Evolutionary conservation across 2,888 invertebrate species (phyloP), one percentile per base, ranked within the genome.

Genomic region (Drosophila recens): DNA sequence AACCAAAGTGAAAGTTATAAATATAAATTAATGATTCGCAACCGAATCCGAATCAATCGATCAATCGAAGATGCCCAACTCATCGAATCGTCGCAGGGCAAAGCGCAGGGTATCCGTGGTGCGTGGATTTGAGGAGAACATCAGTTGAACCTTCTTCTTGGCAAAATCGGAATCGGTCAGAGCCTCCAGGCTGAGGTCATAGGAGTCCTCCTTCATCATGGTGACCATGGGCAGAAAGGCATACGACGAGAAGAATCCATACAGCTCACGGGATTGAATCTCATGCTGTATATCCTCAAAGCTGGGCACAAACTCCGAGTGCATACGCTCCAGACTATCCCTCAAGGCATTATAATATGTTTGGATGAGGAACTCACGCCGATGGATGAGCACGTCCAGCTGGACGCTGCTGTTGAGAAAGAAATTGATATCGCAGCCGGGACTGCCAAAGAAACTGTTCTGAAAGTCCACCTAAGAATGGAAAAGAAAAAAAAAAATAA

Each of bases 401-500:
- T 91, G 90, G 13, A 91, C 89, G 73, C 92, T 92, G 66, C 92
- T 93, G 64, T 91, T 91, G 20, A 93, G 84, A 69, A 93, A 93
- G 85, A 93, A 93, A 58, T 93, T 93, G 2, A 93, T 88, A 64
- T 93, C 93, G 67, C 92, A 90, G 2, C 92, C 93, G 6, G 92
- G 92, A 73, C 92, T 93, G 49, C 92, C 91, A 45, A 88, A 92
- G 80, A 91, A 92, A 54, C 91, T 91, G 61, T 90, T 91, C 72
- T 92, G 92, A 58, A 92, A 92, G 73, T 92, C 92, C 48, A 92
- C 87, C 92, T 91, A n/a, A 6, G 30, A 4, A n/a, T 2, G 2
- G 9, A 5, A 3, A 27, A 6, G 15, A 15, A 8, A 34, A n/a
- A 15, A 38, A 1, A 38, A n/a, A n/a, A n/a, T 4, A 0, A 43